These are phyloP conservation scores for Sus cebifrons DNA, from an alignment of 2,797 vertebrate species.

Conservation along the genomic window DNA sequence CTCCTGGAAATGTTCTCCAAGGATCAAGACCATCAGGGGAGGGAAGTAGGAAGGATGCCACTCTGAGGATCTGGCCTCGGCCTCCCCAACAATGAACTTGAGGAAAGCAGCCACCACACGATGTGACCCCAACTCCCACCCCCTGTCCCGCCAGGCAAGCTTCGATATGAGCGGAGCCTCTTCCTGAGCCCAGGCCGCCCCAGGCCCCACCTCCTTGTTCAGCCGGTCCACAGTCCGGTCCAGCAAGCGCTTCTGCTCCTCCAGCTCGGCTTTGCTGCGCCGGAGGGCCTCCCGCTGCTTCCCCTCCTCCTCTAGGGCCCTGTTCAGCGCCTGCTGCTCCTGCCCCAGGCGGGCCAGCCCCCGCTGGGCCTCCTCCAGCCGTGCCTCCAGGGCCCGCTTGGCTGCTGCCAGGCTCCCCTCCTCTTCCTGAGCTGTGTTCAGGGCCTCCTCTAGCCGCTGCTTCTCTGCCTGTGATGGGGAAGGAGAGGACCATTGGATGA, in stretches of 20 bases:
- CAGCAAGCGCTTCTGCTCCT: slow-evolving; percentile 96
- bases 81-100: background rate
- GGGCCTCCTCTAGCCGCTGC: slow-evolving; percentile 90
- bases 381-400: slow-evolving; percentile 92
- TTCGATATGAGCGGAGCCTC: background rate
- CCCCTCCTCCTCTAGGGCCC: slow-evolving; percentile 93
- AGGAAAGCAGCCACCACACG: background rate
- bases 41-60: background rate
- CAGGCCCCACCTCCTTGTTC: slow-evolving; percentile 93
- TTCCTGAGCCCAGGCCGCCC: background rate
- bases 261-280: slow-evolving; percentile 93
- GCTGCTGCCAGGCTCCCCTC: slow-evolving; percentile 93
- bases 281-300: slow-evolving; percentile 94
- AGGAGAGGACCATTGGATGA: background rate
- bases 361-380: slow-evolving; percentile 94
- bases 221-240: slow-evolving; percentile 95
- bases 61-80: background rate
- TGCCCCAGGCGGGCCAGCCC: slow-evolving; percentile 90
- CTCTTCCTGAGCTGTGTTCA: slow-evolving; percentile 88
- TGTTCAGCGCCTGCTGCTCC: slow-evolving; percentile 93
- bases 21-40: background rate
- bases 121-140: background rate
- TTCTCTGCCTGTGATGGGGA: slow-evolving; percentile 87
- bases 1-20: background rate
- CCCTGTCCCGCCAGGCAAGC: background rate